Base-by-base conservation (phyloP, 2,888 invertebrate species). In the Tenthredo livida region DNA sequence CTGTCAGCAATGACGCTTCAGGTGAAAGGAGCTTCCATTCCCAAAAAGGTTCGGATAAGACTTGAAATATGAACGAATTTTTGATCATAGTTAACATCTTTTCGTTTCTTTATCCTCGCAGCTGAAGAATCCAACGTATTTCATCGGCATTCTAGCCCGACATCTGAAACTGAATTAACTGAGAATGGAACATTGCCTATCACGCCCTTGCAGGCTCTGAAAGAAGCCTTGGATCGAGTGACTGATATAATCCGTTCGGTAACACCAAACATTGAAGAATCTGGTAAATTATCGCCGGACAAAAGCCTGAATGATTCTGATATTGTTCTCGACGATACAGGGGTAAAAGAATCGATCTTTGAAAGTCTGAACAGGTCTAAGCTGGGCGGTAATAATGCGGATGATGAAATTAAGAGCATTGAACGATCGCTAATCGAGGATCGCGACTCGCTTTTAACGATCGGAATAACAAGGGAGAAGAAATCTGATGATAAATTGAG, bases 171-270 rank as follows among this genome's bases (percentile, higher is more conserved):
- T 15, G 47, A 83, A 10, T 25, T 29, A 43, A 65, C 67, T 7
- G 15, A 80, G 7, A 6, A 17, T 37, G 3, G 9, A 15, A 80
- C 7, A 9, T 54, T 86, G 6, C 84, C 86, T 12, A 88, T 80
- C 33, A 84, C 86, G 85, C 86, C 90, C 0, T 84, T 92, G 82
- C 87, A 88, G 84, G 86, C 87, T 3, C 58, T 92, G 67, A 90
- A 90, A 85, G 88, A 91, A 17, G 90, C 92, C 15, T 85, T 92
- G 17, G 91, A 92, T 82, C 88, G 92, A 29, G 92, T 91, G 9
- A 91, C 91, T 1, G 86, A 90, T 67, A 89, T 92, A n/a, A 87
- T 91, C 5, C 85, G 87, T 25, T 87, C 90, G 7, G 82, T 67
- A 50, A 85, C 89, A 5, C 86, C 88, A 40, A 87, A 87, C 7